Evolutionary conservation across 2,797 vertebrate genomes (phyloP), one percentile per base, ranked within the genome.

Genomic region (Dicrostonyx torquatus): DNA sequence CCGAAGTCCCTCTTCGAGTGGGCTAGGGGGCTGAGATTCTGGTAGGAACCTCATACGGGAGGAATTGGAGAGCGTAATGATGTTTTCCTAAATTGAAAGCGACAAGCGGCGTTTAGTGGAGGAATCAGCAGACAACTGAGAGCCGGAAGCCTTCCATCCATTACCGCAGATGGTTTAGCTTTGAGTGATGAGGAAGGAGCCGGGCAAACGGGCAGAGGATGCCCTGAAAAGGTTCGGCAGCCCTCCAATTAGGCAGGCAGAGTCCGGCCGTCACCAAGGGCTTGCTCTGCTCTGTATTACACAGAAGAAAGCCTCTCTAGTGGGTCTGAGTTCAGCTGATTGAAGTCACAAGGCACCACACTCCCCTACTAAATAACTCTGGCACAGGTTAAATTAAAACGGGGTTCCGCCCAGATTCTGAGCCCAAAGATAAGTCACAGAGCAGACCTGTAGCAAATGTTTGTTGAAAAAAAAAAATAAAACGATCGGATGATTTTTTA

Each of bases 11-110:
- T 37, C 87, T 24, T 48, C 5, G 10, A 87, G 92, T 66, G 50
- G 53, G 85, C 37, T 18, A 89, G 95, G 88, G 60, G 89, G 91
- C 94, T 92, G 95, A 94, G 95, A 97, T 94, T 86, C 45, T 93
- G 58, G 22, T 24, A 93, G 91, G 92, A 92, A 96, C 97, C 87
- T 89, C 48, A n/a, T 93, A 64, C 94, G 89, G 82, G 68, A 94
- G 50, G 91, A 92, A 89, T 89, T 94, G 97, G 82, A 94, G 87
- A 95, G n/a, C 31, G 92, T 96, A 96, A 96, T 85, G 93, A 96
- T 96, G 96, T 92, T 95, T 97, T 91, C 55, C 93, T 93, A 97
- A 97, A 97, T 97, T 97, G 96, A 94, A 97, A 97, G 84, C 58
- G 97, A 97, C 97, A 97, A 91, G 95, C 72, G 82, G 83, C 95